phyloP scores from a whole-genome alignment of 2,888 invertebrate species.

The Prosopocoilus inquinatus region DNA sequence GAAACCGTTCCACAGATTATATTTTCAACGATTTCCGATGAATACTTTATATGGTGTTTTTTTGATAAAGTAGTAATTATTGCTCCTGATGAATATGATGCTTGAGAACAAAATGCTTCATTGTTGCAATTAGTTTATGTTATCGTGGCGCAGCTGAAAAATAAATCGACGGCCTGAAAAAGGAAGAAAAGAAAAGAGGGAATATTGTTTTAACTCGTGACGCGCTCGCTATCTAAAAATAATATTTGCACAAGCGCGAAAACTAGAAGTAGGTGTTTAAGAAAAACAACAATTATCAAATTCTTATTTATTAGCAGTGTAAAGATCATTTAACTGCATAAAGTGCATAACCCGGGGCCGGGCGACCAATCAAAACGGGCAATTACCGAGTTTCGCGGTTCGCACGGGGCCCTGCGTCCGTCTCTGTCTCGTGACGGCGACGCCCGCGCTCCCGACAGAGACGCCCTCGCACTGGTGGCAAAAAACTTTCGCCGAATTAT shows the following conservation, averaged over 20 bases:
- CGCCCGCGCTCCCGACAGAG: neutral
- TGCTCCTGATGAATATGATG: too few relatives aligned
- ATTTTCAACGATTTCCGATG: too few relatives aligned
- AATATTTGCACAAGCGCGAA: slow-evolving; percentile 14
- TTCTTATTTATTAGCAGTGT: slow-evolving; percentile 29
- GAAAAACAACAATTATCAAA: slow-evolving; percentile 30
- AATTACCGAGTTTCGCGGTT: slow-evolving; percentile 18
- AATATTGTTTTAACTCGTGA: neutral
- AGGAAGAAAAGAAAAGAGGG: too few relatives aligned
- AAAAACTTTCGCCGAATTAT: slow-evolving; percentile 24
- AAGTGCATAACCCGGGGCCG: slow-evolving; percentile 27
- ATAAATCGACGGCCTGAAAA: too few relatives aligned
- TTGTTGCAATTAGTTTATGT: too few relatives aligned
- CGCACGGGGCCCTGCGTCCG: slow-evolving; percentile 7
- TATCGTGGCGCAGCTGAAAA: too few relatives aligned
- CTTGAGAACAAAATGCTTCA: too few relatives aligned
- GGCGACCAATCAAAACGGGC: slow-evolving; percentile 27
- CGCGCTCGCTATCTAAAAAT: slow-evolving; percentile 13
- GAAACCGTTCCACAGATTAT: too few relatives aligned
- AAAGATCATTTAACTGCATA: slow-evolving; percentile 27
- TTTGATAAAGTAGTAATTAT: too few relatives aligned
- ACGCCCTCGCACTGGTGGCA: slow-evolving; percentile 10
- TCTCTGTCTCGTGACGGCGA: slow-evolving; percentile 5
- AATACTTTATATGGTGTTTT: too few relatives aligned
- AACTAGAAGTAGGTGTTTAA: slow-evolving; percentile 17